Conservation (phyloP, 2,888 invertebrate genomes). For the Metacarcinus magister region DNA sequence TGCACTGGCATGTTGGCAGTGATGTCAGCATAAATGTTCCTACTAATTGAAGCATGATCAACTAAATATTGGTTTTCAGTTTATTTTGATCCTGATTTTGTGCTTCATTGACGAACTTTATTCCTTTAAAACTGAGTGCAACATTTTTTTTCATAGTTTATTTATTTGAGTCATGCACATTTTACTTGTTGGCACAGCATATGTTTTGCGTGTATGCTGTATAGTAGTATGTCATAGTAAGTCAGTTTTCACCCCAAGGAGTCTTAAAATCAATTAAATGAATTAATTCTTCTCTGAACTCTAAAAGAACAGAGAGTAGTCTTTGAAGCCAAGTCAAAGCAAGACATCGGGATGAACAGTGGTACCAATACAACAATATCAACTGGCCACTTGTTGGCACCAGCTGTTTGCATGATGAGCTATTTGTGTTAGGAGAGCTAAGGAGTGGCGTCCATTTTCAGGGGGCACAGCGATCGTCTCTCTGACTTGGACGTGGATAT, state of each 20-base stretch:
- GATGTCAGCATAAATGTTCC: not conserved
- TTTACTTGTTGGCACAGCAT: not conserved
- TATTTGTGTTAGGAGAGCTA: conserved; percentile 72
- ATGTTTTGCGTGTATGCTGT: not conserved
- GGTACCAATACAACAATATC: not conserved
- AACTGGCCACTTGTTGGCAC: conserved; percentile 44
- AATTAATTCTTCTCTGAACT: not conserved
- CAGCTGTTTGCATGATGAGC: conserved; percentile 70
- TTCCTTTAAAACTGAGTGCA: not conserved
- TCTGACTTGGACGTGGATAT: conserved; percentile 80
- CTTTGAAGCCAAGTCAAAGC: not conserved
- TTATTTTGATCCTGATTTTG: not conserved
- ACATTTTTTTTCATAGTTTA: not conserved
- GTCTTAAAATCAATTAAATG: not conserved
- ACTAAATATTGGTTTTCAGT: not conserved
- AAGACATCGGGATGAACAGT: not conserved
- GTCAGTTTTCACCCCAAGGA: not conserved
- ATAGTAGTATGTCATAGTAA: not conserved
- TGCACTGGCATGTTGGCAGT: not conserved
- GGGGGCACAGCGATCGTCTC: conserved; percentile 82
- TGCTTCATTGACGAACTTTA: not conserved
- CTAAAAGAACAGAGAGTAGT: not conserved
- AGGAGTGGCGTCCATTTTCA: conserved; percentile 80
- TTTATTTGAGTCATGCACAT: not conserved
- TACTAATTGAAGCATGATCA: not conserved